Conservation (phyloP, 2,797 vertebrate species). For the Poeciliopsis infans region DNA sequence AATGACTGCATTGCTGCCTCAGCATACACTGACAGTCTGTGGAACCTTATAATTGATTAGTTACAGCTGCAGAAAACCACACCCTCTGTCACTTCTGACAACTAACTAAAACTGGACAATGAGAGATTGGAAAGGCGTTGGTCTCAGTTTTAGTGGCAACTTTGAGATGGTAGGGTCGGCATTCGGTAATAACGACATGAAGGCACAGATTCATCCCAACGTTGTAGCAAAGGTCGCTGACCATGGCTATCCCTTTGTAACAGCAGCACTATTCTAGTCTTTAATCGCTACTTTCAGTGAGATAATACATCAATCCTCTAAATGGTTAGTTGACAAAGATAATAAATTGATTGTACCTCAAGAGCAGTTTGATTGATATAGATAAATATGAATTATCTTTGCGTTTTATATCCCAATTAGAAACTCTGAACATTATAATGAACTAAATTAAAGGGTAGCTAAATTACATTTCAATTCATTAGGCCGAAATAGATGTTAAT, state of each 20-base stretch:
- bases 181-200: background rate
- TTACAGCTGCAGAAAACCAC: background rate
- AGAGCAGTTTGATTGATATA: background rate
- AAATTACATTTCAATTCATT: background rate
- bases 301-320: background rate
- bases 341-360: background rate
- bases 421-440: background rate
- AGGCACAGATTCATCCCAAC: background rate
- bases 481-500: background rate
- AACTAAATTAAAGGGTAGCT: background rate
- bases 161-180: background rate
- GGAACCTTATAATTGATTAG: background rate
- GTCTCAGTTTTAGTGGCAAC: background rate
- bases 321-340: background rate
- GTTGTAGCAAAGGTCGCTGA: background rate
- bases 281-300: background rate
- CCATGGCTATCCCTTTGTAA: background rate
- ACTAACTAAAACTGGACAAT: background rate
- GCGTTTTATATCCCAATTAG: too few species aligned
- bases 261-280: background rate
- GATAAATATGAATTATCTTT: too few species aligned
- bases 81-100: background rate
- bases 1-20: constrained; percentile 2
- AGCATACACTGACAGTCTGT: background rate
- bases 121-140: background rate